Base-by-base conservation (phyloP, 2,888 invertebrate genomes). In the Apantesis nais region DNA sequence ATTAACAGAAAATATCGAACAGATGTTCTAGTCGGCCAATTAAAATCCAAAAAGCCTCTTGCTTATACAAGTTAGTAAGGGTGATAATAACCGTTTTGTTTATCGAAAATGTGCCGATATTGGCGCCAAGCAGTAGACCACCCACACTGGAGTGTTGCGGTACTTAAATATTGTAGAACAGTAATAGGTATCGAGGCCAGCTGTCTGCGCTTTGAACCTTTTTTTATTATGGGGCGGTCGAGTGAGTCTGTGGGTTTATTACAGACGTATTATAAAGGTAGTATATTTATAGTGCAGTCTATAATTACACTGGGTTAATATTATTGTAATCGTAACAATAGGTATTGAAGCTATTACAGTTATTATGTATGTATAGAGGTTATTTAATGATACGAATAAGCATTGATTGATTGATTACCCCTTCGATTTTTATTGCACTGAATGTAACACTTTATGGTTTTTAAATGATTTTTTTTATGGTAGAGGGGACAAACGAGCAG, bases 221-320 rank as follows among this genome's bases (percentile, higher is more conserved):
- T 78, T 78, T 82, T 78, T 80, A 80, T 76, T n/a, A n/a, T n/a
- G n/a, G 74, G 9, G 37, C 25, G 41, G 25, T 41, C 16, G 16
- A 66, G 25, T 66, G 52, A 55, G 55, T 29, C 66, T 52, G 25
- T 63, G 41, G 39, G 39, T 62, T 41, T 41, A 62, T 41, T 41
- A 19, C 29, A 16, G 58, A 29, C 11, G n/a, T 66, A 34, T 34
- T 34, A 48, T n/a, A n/a, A 16, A 66, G n/a, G n/a, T 14, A 48
- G 12, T 37, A n/a, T 25, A 55, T 8, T 7, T 48, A 22, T 22
- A 64, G 19, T 29, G 9, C 12, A 22, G 12, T 22, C 14, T n/a
- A 37, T 62, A 25, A 62, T 34, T 62, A n/a, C 37, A 41, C 14
- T 63, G 41, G 8, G 25, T 62, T 41, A 14, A 62, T 25, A 29